Evolutionary conservation across 2,888 invertebrate species (phyloP), one percentile per base, ranked within the genome.

Genomic region (Nesidiocoris tenuis): DNA sequence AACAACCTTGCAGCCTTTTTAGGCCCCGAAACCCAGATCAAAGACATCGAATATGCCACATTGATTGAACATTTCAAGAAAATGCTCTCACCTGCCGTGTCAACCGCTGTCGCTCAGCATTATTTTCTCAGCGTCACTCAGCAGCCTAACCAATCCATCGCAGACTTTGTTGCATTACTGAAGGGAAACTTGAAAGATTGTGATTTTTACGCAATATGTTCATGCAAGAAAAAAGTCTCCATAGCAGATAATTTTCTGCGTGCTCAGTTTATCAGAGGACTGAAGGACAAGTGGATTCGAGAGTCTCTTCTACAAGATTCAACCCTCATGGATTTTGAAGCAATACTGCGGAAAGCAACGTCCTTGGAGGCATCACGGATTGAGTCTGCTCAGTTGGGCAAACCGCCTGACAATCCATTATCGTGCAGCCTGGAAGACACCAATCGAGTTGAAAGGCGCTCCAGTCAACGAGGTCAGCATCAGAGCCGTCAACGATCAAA

Each of bases 51-150:
- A 19, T 66, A 18, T 66, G 39, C 2, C 18, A 19, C 39, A 7
- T 12, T 39, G 3, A 39, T 39, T 39, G 39, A 3, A 39, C 70
- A 71, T 64, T 76, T 63, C 19, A 17, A 61, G 54, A 63, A 21
- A n/a, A 76, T 76, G 68, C 70, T 70, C 23, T 54, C 70, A 9
- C 75, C 74, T 57, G 22, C 63, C 9, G 56, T 74, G 18, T 77
- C 74, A 61, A 74, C 68, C 12, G 78, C 77, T 18, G 77, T 77
- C 63, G 64, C 77, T 17, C 75, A 74, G 54, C 74, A 74, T 64
- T 74, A 64, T 74, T 74, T 74, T 21, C 74, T 74, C 21, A 63
- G 56, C 55, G 67, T 75, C 59, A 67, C 57, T 56, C 77, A 78
- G 55, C 64, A 77, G 55, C 57, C 65, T 59, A 57, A 66, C n/a